phyloP scores from a whole-genome alignment of 2,113 vertebrate species.

The Pachypanchax playfairii region DNA sequence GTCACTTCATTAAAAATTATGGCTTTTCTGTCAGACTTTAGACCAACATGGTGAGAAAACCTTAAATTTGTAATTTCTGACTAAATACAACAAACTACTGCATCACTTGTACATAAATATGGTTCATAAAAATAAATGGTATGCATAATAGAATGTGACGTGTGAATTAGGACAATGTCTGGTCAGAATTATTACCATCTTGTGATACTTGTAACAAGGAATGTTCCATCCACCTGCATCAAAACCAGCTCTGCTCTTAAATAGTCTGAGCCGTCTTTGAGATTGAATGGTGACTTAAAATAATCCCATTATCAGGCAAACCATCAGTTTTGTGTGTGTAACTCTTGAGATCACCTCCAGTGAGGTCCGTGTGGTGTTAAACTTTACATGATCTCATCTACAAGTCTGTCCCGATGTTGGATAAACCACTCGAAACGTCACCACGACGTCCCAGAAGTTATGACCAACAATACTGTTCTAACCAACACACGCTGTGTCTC shows the following conservation, averaged over 20 bases:
- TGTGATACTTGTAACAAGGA: slow-evolving; percentile 68
- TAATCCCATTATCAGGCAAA: slow-evolving; percentile 30
- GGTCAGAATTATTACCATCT: slow-evolving; percentile 13
- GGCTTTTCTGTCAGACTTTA: slow-evolving; percentile 9
- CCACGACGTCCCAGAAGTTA: slow-evolving; percentile 28
- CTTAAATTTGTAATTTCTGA: not conserved
- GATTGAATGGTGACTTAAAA: slow-evolving; percentile 18
- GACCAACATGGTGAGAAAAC: not conserved
- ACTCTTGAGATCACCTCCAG: slow-evolving; percentile 40
- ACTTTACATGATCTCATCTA: slow-evolving; percentile 7
- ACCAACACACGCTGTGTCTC: slow-evolving; percentile 5
- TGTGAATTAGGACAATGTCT: slow-evolving; percentile 16
- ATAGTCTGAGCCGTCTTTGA: slow-evolving; percentile 27
- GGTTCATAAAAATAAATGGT: slow-evolving; percentile 22
- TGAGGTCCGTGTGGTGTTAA: slow-evolving; percentile 2
- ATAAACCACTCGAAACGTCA: slow-evolving; percentile 32
- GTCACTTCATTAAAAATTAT: not conserved
- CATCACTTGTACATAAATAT: slow-evolving; percentile 10
- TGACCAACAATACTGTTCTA: slow-evolving; percentile 21
- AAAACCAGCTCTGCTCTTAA: slow-evolving; percentile 5
- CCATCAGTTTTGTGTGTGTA: slow-evolving; percentile 11
- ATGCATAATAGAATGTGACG: slow-evolving; percentile 12
- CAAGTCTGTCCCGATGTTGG: slow-evolving; percentile 21
- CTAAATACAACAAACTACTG: not conserved
- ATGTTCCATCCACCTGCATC: slow-evolving; percentile 56